Evolutionary conservation across 2,888 invertebrate species (phyloP).

Genomic region (Steromphala cineraria): DNA sequence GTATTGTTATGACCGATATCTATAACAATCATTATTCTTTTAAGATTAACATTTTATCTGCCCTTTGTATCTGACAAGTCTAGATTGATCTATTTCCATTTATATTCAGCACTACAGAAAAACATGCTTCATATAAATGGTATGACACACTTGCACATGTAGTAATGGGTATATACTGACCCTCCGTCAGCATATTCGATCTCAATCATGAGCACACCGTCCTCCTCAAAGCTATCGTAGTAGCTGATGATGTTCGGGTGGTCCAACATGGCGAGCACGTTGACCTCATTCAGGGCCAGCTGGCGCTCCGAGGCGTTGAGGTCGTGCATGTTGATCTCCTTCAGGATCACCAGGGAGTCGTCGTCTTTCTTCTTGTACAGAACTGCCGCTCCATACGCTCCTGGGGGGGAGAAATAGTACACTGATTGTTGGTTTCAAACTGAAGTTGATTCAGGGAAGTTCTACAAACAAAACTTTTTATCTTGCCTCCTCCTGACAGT

Average conservation of each 20-base stretch:
- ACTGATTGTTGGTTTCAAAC: no score
- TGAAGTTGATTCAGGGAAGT: not conserved
- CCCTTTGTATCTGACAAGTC: no score
- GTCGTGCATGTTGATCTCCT: constrained; percentile 84
- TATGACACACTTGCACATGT: not conserved
- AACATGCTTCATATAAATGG: no score
- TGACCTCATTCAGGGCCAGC: constrained; percentile 82
- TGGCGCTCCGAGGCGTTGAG: constrained; percentile 82
- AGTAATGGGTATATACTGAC: constrained; percentile 54
- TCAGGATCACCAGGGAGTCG: constrained; percentile 83
- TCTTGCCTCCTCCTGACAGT: no score
- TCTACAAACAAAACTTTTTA: no score
- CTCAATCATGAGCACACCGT: constrained; percentile 84
- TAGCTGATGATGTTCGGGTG: constrained; percentile 87
- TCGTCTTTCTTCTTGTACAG: constrained; percentile 82
- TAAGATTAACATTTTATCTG: no score
- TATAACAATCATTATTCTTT: no score
- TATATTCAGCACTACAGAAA: no score
- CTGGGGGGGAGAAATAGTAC: constrained; percentile 26
- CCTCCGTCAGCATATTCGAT: constrained; percentile 89
- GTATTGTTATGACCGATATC: no score
- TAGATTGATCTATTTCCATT: no score
- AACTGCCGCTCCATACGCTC: constrained; percentile 84
- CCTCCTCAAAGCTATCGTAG: constrained; percentile 84
- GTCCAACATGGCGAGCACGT: constrained; percentile 82